phyloP scores from a whole-genome alignment of 2,797 vertebrate species.

The Clarias fuscus region DNA sequence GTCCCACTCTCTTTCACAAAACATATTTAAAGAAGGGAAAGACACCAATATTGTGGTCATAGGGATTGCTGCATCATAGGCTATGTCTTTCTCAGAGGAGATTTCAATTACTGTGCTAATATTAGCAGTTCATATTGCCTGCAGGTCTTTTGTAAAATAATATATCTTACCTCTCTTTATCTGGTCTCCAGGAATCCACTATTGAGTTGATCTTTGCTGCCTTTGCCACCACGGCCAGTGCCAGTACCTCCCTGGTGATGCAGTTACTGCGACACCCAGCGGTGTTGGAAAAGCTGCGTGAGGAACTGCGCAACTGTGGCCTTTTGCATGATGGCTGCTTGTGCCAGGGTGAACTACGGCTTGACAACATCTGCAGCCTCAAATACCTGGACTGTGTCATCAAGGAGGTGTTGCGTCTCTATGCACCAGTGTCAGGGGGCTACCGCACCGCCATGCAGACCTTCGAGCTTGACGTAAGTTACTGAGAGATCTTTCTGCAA shows the following conservation, averaged over 20 bases:
- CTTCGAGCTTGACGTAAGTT: constrained; percentile 94
- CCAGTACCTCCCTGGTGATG: constrained; percentile 96
- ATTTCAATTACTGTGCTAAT: constrained; percentile 8
- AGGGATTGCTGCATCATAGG: constrained; percentile 6
- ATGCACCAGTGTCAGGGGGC: constrained; percentile 91
- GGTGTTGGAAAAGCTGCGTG: constrained; percentile 89
- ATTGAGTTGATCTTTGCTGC: constrained; percentile 95
- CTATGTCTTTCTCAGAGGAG: neutral
- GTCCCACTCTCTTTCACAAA: constrained; percentile 3
- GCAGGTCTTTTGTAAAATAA: neutral
- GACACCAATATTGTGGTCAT: neutral
- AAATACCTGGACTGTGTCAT: constrained; percentile 97
- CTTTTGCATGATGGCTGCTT: constrained; percentile 90
- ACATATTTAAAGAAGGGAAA: constrained; percentile 13
- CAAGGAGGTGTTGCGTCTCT: constrained; percentile 96
- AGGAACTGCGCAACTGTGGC: constrained; percentile 85
- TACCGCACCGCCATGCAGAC: constrained; percentile 97
- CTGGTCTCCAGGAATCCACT: constrained; percentile 75
- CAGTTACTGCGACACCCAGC: constrained; percentile 90
- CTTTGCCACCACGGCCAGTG: constrained; percentile 93
- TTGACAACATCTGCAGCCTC: constrained; percentile 84
- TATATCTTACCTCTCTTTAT: neutral
- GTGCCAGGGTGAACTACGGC: constrained; percentile 84
- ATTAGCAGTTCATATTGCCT: neutral
- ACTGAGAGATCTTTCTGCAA: neutral